Conservation (phyloP, 2,888 invertebrate species). For the Spodoptera exigua region DNA sequence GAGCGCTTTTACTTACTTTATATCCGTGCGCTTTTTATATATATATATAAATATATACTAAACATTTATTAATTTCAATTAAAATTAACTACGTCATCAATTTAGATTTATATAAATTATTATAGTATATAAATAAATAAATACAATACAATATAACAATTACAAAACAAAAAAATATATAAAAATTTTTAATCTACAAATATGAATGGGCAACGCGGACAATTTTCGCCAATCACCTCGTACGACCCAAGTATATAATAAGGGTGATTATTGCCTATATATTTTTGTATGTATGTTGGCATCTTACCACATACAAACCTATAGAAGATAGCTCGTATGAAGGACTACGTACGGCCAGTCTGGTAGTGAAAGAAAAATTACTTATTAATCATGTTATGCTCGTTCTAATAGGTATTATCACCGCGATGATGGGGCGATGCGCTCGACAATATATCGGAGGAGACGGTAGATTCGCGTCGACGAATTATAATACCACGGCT, state of each 20-base stretch:
- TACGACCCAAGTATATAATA: constrained; percentile 38
- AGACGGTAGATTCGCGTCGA: constrained; percentile 9
- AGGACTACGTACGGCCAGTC: constrained; percentile 82
- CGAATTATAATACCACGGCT: no score
- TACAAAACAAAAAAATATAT: no score
- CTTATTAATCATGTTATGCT: constrained; percentile 80
- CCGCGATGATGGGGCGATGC: constrained; percentile 48
- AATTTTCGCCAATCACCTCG: constrained; percentile 45
- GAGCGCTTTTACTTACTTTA: constrained; percentile 78
- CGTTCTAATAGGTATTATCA: no score
- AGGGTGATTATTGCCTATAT: constrained; percentile 48
- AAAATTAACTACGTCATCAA: no score
- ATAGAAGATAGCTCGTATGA: constrained; percentile 70
- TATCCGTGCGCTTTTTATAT: constrained; percentile 62
- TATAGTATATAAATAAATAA: no score
- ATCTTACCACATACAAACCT: constrained; percentile 90
- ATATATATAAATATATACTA: constrained; percentile 14
- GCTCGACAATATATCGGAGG: constrained; percentile 46
- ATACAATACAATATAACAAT: no score
- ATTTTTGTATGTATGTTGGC: constrained; percentile 82
- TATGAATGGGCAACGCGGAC: constrained; percentile 19
- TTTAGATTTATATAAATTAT: constrained; percentile 7
- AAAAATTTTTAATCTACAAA: no score
- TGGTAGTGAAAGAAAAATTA: constrained; percentile 84
- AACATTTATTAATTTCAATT: constrained; percentile 43